These are phyloP conservation scores for Catamblyrhynchus diadema DNA, from an alignment of 2,797 vertebrate species.

Conservation along the genomic window DNA sequence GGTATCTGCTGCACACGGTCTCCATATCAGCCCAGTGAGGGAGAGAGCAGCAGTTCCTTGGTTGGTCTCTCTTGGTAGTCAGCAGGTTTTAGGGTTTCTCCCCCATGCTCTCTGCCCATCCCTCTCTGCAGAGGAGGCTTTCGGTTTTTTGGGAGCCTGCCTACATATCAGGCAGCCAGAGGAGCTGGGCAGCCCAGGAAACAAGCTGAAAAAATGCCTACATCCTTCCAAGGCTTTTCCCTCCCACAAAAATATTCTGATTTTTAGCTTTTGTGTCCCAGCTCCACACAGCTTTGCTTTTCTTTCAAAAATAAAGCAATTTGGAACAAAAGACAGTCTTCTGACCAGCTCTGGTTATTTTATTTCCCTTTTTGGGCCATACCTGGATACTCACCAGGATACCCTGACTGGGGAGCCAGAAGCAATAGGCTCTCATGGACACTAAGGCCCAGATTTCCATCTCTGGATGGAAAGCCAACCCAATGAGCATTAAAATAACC, in stretches of 20 bases:
- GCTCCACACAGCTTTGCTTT: not conserved
- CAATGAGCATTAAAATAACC: not conserved
- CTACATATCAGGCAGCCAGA: not conserved
- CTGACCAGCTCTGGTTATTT: not conserved
- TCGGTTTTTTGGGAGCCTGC: not conserved
- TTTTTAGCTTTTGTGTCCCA: conserved; percentile 8
- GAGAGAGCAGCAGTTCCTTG: fast-evolving
- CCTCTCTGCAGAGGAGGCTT: not conserved
- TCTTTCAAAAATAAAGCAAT: not conserved
- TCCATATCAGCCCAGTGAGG: not conserved
- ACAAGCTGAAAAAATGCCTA: not conserved
- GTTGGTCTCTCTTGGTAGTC: fast-evolving
- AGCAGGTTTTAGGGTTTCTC: not conserved
- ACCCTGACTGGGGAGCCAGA: not conserved
- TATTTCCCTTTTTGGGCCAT: not conserved
- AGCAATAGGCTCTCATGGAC: not conserved
- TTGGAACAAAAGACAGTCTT: not conserved
- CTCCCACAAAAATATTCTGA: conserved; percentile 37
- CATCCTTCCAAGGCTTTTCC: conserved; percentile 9
- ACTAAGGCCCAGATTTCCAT: not conserved
- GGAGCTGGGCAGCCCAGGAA: not conserved
- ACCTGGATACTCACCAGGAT: not conserved
- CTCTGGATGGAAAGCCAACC: not conserved
- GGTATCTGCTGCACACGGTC: not conserved
- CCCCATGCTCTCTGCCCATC: not conserved